Base-by-base conservation (phyloP, 1,140 invertebrate genomes). In the Monochamus saltuarius region DNA sequence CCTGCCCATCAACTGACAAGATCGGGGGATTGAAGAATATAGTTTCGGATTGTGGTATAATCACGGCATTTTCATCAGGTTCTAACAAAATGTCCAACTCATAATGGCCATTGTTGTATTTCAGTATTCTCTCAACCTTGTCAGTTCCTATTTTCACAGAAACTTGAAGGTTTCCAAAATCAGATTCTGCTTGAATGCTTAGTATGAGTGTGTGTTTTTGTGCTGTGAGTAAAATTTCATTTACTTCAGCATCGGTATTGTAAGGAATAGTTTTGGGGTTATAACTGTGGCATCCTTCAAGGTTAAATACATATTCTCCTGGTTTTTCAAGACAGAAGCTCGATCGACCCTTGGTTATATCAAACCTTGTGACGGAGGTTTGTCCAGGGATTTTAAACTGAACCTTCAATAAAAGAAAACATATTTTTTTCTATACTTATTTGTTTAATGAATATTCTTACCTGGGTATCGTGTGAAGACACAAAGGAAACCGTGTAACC, bases 221-320 rank as follows among this genome's bases (percentile, higher is more conserved):
- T 37, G 78, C 76, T 8, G 65, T 73, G 9, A 79, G 46, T 34
- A 59, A 62, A 16, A 80, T 65, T 71, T 73, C 57, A 64, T 74
- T 40, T 61, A 67, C 37, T 66, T 67, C 45, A 71, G 68, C n/a
- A 66, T 42, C 78, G 17, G 72, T 84, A 60, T 74, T 76, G 69
- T 77, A 81, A 4, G 64, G 71, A 17, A 79, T 75, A 2, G 72
- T 80, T 70, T 76, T 80, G 66, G 75, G 76, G 8, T 81, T 78
- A 76, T 94, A 95, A 59, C 83, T 79, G 75, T 97, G 94, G 75
- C 95, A 97, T 39, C 93, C 87, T 61, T 84, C 84, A 8, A 93
- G 86, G 38, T 82, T 81, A 36, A 97, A 86, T 45, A 83, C 80
- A 73, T 95, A 97, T 43, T 78, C 75, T n/a, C 88, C 90, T 35